Conservation (phyloP, 1,140 invertebrate species). For the Drosophila tristis region DNA sequence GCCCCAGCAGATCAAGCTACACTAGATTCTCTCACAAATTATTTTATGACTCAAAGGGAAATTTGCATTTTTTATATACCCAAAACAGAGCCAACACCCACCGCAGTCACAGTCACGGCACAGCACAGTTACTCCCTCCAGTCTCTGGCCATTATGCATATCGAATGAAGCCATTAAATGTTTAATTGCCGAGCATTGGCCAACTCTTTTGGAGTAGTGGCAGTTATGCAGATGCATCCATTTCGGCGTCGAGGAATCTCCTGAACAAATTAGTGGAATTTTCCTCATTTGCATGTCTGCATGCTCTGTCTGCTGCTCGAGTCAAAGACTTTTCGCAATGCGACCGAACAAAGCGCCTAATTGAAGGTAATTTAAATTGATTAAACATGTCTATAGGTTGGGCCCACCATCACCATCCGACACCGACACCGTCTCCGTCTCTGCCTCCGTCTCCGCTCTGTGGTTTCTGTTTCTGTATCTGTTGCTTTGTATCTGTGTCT, state of each 20-base stretch:
- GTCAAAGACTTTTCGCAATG: constrained; percentile 54
- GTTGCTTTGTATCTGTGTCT: neutral
- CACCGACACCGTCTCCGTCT: neutral
- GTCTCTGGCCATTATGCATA: constrained; percentile 67
- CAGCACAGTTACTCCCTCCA: neutral
- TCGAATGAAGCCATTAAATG: constrained; percentile 79
- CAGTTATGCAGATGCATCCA: constrained; percentile 46
- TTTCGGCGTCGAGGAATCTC: constrained; percentile 26
- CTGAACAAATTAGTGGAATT: constrained; percentile 62
- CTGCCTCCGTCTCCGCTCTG: neutral
- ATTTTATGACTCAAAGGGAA: constrained; percentile 64
- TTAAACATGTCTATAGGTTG: constrained; percentile 74
- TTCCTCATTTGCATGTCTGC: constrained; percentile 62
- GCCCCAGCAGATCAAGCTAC: neutral
- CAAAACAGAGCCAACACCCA: constrained; percentile 60
- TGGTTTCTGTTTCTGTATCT: constrained; percentile 21
- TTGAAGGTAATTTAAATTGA: constrained; percentile 82
- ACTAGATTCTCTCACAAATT: constrained; percentile 38
- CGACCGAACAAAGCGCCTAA: constrained; percentile 67
- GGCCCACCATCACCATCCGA: constrained; percentile 31
- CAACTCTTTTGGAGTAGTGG: constrained; percentile 25
- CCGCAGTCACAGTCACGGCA: constrained; percentile 9
- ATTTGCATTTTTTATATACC: constrained; percentile 58
- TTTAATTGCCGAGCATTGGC: constrained; percentile 62
- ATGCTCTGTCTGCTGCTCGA: constrained; percentile 26